These are phyloP conservation scores for Copidosoma floridanum DNA, from an alignment of 1,140 invertebrate species.

Conservation along the genomic window DNA sequence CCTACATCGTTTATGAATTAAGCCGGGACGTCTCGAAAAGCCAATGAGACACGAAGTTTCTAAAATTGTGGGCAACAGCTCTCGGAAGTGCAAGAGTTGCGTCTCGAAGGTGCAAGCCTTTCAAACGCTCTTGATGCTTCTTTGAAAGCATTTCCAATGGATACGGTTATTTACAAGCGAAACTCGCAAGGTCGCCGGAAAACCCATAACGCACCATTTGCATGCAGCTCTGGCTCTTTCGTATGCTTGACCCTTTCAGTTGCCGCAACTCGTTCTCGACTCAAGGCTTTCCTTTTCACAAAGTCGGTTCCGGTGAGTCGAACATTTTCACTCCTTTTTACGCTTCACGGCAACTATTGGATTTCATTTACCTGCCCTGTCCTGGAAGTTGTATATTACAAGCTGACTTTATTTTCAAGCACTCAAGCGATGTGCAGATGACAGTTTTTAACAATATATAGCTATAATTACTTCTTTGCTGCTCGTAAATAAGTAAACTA, in stretches of 20 bases:
- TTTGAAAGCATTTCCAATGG: constrained; percentile 33
- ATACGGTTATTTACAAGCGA: constrained; percentile 47
- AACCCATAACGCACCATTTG: constrained; percentile 41
- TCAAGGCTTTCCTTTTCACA: background rate
- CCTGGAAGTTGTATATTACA: background rate
- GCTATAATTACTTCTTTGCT: constrained; percentile 12
- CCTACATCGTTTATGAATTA: no score
- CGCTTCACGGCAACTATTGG: constrained; percentile 5
- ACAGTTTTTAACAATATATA: background rate
- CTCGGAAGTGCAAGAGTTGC: no score
- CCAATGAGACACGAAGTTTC: no score
- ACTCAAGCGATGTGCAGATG: background rate
- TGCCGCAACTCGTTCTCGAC: background rate
- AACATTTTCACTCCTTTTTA: background rate
- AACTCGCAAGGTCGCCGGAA: constrained; percentile 43
- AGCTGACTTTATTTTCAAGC: background rate
- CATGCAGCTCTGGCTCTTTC: no score
- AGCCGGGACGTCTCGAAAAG: no score
- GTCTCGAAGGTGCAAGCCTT: constrained; percentile 11
- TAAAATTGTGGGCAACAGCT: no score
- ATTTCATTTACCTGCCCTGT: no score
- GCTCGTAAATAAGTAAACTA: constrained; percentile 18
- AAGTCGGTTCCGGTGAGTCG: constrained; percentile 18
- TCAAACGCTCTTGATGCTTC: constrained; percentile 16
- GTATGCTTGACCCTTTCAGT: no score